A percentile compares a stretch with the other conserved stretches of the same genome.
These are phyloP conservation scores for Esox lucius DNA, from an alignment of 2,797 vertebrate genomes.

Conservation along the genomic window DNA sequence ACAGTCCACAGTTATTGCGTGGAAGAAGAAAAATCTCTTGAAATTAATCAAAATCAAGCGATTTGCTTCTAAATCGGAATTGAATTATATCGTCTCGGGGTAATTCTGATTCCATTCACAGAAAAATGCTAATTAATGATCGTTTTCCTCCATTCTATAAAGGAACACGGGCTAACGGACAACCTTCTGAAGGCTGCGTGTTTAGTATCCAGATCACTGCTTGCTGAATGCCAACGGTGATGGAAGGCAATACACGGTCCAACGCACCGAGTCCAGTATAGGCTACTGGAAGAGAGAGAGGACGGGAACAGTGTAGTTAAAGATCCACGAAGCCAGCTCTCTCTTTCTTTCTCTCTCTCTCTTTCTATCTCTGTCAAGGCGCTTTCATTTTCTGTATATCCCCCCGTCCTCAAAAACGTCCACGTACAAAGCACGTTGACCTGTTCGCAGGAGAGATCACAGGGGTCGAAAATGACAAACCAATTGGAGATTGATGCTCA, in stretches of 20 bases:
- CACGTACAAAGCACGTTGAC: constrained; percentile 57
- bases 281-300: constrained; percentile 58
- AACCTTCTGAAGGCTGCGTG: constrained; percentile 52
- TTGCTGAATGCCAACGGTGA: constrained; percentile 38
- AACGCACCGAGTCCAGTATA: constrained; percentile 56
- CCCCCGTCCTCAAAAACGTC: constrained; percentile 59
- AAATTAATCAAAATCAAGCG: constrained; percentile 25
- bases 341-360: constrained; percentile 29
- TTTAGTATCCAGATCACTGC: constrained; percentile 71
- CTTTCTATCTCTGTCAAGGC: constrained; percentile 11
- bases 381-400: constrained; percentile 45
- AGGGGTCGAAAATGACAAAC: constrained; percentile 78
- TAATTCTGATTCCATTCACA: constrained; percentile 18
- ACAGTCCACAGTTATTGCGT: constrained; percentile 33
- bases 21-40: constrained; percentile 33
- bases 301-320: constrained; percentile 10
- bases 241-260: constrained; percentile 41
- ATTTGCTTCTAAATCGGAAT: constrained; percentile 30
- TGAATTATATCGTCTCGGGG: neutral
- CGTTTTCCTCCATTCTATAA: constrained; percentile 11
- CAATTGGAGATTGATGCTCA: constrained; percentile 74
- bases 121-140: constrained; percentile 16
- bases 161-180: constrained; percentile 38
- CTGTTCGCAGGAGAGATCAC: constrained; percentile 47
- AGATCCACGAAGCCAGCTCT: neutral